Evolutionary conservation across 2,797 vertebrate genomes (phyloP).

Genomic region (Zalophus californianus): DNA sequence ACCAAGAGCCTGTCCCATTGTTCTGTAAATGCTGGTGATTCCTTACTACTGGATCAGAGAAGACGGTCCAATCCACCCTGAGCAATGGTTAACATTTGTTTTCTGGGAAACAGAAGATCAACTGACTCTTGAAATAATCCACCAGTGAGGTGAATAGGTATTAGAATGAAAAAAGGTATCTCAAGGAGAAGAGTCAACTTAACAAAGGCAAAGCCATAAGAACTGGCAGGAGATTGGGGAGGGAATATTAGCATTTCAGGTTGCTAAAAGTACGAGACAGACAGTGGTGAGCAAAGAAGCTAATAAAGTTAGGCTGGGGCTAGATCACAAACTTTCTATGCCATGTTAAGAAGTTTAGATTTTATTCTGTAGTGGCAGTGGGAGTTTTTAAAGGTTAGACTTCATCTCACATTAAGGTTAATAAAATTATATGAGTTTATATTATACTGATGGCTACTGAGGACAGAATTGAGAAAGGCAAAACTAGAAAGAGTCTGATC

Average conservation of each 20-base stretch:
- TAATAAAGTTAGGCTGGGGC: background rate
- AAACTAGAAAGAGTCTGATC: background rate
- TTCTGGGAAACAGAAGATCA: background rate
- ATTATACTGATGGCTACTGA: background rate
- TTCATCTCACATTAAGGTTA: slow-evolving; percentile 12
- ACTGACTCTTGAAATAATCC: background rate
- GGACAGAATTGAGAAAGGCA: background rate
- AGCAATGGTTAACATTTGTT: too few species aligned
- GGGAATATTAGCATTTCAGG: background rate
- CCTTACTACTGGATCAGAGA: background rate
- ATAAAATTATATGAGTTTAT: background rate
- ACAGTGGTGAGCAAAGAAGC: background rate
- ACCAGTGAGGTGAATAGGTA: background rate
- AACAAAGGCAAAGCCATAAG: background rate
- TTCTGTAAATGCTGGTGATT: background rate
- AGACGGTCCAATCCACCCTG: background rate
- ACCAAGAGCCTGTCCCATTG: background rate
- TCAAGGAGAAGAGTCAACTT: background rate
- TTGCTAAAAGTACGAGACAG: background rate
- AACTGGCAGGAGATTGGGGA: background rate
- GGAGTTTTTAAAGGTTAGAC: background rate
- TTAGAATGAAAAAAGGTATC: background rate
- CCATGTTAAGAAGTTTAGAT: background rate
- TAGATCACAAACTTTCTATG: background rate
- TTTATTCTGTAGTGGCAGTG: background rate